Base-by-base conservation (phyloP, 2,113 vertebrate genomes). In the Turnix velox region DNA sequence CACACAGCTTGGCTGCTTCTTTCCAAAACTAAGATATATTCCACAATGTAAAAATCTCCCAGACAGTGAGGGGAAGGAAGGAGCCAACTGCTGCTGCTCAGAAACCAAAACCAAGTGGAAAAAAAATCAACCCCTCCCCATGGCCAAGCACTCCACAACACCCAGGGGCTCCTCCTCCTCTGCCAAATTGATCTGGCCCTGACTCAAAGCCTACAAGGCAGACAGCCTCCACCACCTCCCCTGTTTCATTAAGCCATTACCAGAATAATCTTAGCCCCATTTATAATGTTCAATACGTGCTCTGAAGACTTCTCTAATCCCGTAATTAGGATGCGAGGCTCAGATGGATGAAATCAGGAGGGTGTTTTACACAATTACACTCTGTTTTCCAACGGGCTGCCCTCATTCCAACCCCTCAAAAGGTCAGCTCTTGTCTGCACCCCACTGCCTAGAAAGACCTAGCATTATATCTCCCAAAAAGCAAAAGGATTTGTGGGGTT, bases 201-300 rank as follows among this genome's bases (percentile, higher is more conserved):
- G 28, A 86, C 97, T 96, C 98, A 98, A 96, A 87, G 95, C 94
- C 66, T 48, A 81, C 2, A n/a, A n/a, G n/a, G 16, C 97, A 97
- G 97, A 94, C 96, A 97, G 95, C 95, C 94, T 88, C 94, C 86
- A 78, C 97, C 93, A 77, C 92, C 96, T 97, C 97, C 97, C 95
- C 96, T 95, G 96, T 91, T 97, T 97, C 95, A 98, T 97, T 97
- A 98, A 98, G 97, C 97, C 97, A 97, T 98, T 98, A 98, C 97
- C 97, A 98, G 97, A 97, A 98, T 82, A 97, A 97, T 96, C 98
- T 97, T 97, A 97, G 96, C 95, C 97, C 96, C 97, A 97, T 98
- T 98, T 97, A 97, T 97, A 97, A 97, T 92, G 97, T 95, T 97
- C 95, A 18, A 97, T 98, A 96, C 94, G 77, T 49, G 96, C 92